A percentile compares a stretch with the other conserved stretches of the same genome.
phyloP scores from a whole-genome alignment of 2,888 invertebrate species.

The Xylota sylvarum region DNA sequence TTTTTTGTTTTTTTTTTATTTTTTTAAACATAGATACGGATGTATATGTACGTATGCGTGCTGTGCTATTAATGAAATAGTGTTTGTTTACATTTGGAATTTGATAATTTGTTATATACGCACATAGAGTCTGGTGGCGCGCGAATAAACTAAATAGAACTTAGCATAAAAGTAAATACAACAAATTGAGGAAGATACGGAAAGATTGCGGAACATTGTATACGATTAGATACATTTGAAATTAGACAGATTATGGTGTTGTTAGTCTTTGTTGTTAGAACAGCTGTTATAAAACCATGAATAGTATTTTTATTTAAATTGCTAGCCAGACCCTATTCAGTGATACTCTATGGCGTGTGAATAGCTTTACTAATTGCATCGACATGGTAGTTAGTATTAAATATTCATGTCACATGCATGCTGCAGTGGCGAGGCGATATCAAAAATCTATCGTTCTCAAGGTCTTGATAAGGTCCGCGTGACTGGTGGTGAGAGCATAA shows the following conservation, averaged over 20 bases:
- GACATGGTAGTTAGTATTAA: neutral
- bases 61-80: neutral
- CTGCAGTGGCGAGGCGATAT: neutral
- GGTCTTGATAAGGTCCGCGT: neutral
- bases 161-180: neutral
- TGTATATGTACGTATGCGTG: neutral
- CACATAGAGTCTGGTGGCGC: neutral
- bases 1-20: neutral
- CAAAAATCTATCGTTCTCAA: neutral
- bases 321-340: neutral
- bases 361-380: neutral
- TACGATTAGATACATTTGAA: neutral
- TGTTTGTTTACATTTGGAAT: neutral
- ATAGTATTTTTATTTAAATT: neutral
- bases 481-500: neutral
- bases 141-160: neutral
- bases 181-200: too few relatives aligned
- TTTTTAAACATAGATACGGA: neutral
- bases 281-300: neutral
- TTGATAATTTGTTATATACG: neutral
- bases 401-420: neutral
- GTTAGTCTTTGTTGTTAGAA: neutral
- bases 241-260: neutral
- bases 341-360: neutral
- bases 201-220: conserved; percentile 1